Conservation (phyloP, 2,113 vertebrate genomes). For the Dendropsophus ebraccatus region DNA sequence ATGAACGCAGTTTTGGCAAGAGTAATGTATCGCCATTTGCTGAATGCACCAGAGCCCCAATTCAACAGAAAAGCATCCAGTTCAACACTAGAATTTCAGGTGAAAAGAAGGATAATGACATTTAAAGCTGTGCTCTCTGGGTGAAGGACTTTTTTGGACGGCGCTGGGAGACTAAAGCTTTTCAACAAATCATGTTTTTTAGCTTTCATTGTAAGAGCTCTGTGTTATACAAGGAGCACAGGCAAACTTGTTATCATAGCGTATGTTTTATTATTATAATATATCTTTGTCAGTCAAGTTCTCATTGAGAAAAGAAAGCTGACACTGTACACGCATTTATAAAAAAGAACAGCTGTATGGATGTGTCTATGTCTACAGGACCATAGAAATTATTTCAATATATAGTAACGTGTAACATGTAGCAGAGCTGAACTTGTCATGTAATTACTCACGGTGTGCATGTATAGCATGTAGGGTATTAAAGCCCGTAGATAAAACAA, state of each 20-base stretch:
- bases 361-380: neutral
- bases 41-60: slow-evolving; percentile 15
- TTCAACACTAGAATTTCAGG: slow-evolving; percentile 19
- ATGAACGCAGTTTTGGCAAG: slow-evolving; percentile 43
- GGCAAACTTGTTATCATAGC: slow-evolving; percentile 1
- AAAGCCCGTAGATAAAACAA: too few relatives aligned
- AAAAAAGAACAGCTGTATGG: neutral
- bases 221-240: slow-evolving; percentile 29
- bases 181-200: slow-evolving; percentile 29
- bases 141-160: slow-evolving; percentile 22
- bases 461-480: too few relatives aligned
- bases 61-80: slow-evolving; percentile 18
- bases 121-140: slow-evolving; percentile 24
- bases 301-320: neutral
- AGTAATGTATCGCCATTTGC: slow-evolving; percentile 10
- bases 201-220: slow-evolving; percentile 1
- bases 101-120: slow-evolving; percentile 32
- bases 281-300: slow-evolving; percentile 1
- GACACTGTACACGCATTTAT: neutral
- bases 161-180: neutral
- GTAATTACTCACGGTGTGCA: neutral
- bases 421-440: neutral
- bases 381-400: neutral
- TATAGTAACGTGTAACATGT: neutral
- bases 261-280: slow-evolving; percentile 4